Conservation (phyloP, 2,797 vertebrate genomes). For the Macrochelys suwanniensis region DNA sequence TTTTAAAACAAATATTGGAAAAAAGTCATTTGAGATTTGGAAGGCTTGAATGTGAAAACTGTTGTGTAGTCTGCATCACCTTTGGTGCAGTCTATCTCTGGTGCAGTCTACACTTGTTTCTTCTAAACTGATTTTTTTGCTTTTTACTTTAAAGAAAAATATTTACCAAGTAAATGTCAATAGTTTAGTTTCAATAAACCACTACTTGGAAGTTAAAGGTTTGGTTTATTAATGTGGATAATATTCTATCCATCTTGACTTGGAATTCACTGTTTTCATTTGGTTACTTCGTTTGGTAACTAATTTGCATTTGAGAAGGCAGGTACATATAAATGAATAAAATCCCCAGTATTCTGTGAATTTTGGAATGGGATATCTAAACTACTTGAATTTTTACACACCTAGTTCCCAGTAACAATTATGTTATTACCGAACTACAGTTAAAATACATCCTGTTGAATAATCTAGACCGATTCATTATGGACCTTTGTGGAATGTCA, state of each 20-base stretch:
- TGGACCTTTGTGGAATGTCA: background rate
- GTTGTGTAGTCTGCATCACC: background rate
- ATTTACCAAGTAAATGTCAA: background rate
- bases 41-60: background rate
- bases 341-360: background rate
- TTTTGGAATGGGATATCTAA: background rate
- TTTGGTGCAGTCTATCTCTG: background rate
- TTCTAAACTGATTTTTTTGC: background rate
- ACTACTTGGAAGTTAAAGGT: background rate
- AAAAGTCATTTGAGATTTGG: background rate
- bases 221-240: background rate
- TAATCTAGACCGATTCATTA: background rate
- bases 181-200: background rate
- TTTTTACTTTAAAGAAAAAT: background rate
- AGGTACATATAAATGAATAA: background rate
- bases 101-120: background rate
- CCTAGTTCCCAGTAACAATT: background rate
- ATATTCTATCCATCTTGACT: background rate
- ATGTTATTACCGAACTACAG: constrained; percentile 2
- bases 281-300: background rate
- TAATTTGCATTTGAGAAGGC: background rate
- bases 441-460: constrained; percentile 8
- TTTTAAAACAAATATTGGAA: background rate
- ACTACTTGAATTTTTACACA: background rate
- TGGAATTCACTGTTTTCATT: background rate